These are phyloP conservation scores for Erythrocebus patas DNA, from an alignment of 2,113 vertebrate species.

Conservation along the genomic window DNA sequence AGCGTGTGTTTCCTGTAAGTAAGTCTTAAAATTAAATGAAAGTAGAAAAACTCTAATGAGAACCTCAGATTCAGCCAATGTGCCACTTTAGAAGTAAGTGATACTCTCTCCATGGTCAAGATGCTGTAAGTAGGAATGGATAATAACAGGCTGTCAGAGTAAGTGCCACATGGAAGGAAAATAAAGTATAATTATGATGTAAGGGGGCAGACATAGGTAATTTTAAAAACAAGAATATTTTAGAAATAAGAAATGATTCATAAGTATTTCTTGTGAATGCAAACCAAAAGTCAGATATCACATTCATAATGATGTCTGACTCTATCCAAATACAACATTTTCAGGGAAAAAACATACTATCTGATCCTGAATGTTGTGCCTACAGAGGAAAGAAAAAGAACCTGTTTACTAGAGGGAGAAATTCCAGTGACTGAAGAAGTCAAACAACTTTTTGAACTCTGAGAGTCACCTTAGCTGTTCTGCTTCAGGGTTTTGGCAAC, in stretches of 20 bases:
- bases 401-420: neutral
- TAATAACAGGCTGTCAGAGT: neutral
- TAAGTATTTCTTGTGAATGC: neutral
- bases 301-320: neutral
- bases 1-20: neutral
- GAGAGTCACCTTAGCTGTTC: neutral
- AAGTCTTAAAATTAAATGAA: slow-evolving; percentile 29
- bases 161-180: neutral
- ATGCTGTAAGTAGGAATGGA: neutral
- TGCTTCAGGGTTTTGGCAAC: slow-evolving; percentile 59
- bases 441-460: slow-evolving; percentile 51
- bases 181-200: neutral
- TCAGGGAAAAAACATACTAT: neutral
- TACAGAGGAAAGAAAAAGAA: slow-evolving; percentile 2
- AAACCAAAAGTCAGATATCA: neutral
- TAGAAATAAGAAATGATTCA: neutral
- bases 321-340: neutral
- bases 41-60: neutral
- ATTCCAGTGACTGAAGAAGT: slow-evolving; percentile 6
- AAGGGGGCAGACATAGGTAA: neutral
- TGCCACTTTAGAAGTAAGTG: neutral
- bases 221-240: neutral
- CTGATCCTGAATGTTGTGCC: neutral
- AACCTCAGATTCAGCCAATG: neutral
- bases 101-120: neutral